Base-by-base conservation (phyloP, 1,140 invertebrate species). In the Oedothorax gibbosus region DNA sequence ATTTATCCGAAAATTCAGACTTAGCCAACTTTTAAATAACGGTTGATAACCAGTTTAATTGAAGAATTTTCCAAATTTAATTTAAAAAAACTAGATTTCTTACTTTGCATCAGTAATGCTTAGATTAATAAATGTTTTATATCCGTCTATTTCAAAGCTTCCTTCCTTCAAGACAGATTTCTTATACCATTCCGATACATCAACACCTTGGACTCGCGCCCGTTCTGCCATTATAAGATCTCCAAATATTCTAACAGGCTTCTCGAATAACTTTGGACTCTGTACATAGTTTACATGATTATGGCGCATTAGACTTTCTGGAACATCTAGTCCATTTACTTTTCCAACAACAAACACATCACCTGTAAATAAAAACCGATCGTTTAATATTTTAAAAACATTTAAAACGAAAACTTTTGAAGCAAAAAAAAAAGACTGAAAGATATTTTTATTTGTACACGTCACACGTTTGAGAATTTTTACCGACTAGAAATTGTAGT, bases 111-210 rank as follows among this genome's bases (percentile, higher is more conserved):
- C 62, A 18, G 15, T 20, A 20, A 72, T 10, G 21, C 3, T 53
- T 12, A 77, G 18, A 35, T 69, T 72, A 12, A 62, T 21, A 21
- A 85, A 85, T n/a, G n/a, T 71, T 53, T 85, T 85, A 12, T 51
- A 15, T 1, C 73, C 73, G 49, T 60, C 20, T 7, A 85, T 51
- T 18, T n/a, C 18, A 53, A 62, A 62, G 10, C 15, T 56, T 8
- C 72, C 56, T 49, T 76, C 21, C 20, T 81, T 87, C n/a, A 82
- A 53, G 7, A 85, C 83, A 0, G 84, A 15, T 5, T 66, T 82
- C 35, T 64, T 35, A 21, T n/a, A 21, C 85, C 83, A 84, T 68
- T 86, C 64, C 4, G 85, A 80, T 60, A 87, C 21, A 20, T 87
- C 81, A 9, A 87, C 81, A 20, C 51, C 20, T 79, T 86, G 65